Evolutionary conservation across 2,797 vertebrate species (phyloP).

Genomic region (Squalus acanthias): DNA sequence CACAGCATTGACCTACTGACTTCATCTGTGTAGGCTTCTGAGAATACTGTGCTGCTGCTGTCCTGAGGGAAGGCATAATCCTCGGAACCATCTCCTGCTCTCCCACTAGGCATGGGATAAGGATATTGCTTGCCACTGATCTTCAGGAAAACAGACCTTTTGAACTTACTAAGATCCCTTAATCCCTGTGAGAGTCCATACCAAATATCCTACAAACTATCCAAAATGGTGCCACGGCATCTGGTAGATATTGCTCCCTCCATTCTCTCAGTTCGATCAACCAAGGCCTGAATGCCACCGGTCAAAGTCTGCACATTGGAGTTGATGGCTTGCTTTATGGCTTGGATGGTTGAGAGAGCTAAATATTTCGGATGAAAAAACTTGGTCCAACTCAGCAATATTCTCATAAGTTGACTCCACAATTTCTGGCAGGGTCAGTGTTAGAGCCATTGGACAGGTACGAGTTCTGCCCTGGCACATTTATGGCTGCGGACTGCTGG

Average conservation of each 20-base stretch:
- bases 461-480: not conserved
- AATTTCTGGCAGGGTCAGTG: not conserved
- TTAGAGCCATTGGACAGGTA: too few species aligned
- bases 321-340: not conserved
- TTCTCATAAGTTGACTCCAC: not conserved
- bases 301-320: not conserved
- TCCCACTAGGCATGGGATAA: not conserved
- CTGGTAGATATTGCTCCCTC: not conserved
- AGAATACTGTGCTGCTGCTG: not conserved
- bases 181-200: not conserved
- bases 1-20: not conserved
- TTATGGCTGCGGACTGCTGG: not conserved
- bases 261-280: not conserved
- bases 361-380: not conserved
- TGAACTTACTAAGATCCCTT: not conserved
- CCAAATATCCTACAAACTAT: not conserved
- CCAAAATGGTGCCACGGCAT: not conserved
- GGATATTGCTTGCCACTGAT: not conserved
- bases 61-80: not conserved
- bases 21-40: not conserved
- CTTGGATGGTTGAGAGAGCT: not conserved
- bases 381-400: not conserved
- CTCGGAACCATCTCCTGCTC: not conserved
- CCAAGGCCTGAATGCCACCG: not conserved
- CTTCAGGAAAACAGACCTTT: not conserved